Evolutionary conservation across 2,797 vertebrate species (phyloP).

Genomic region (Trachops cirrhosus): DNA sequence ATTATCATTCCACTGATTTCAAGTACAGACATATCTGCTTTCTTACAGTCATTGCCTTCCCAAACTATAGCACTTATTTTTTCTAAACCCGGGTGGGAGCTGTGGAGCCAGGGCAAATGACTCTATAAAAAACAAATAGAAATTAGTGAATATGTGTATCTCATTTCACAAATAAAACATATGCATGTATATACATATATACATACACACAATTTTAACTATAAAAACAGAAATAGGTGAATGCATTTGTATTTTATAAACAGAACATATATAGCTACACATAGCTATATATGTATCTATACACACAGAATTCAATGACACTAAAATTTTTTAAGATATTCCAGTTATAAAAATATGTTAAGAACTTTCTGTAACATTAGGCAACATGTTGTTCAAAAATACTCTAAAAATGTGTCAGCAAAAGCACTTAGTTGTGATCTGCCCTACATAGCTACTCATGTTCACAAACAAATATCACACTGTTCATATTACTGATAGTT

Average conservation of each 20-base stretch:
- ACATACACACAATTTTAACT: neutral
- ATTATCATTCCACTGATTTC: conserved; percentile 99
- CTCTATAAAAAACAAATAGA: conserved; percentile 83
- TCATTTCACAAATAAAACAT: conserved; percentile 32
- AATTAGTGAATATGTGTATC: neutral
- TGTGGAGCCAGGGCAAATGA: conserved; percentile 96
- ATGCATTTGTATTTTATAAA: neutral
- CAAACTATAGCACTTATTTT: conserved; percentile 98
- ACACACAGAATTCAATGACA: neutral
- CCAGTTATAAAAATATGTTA: conserved; percentile 4
- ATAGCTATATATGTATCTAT: neutral
- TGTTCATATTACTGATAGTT: neutral
- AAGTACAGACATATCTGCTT: conserved; percentile 99
- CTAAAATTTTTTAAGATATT: conserved; percentile 41
- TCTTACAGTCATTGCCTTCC: conserved; percentile 99
- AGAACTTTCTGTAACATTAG: neutral
- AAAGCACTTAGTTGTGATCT: neutral
- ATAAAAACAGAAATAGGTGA: conserved; percentile 15
- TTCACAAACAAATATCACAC: neutral
- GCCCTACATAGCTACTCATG: neutral
- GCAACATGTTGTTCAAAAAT: conserved; percentile 16
- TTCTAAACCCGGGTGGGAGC: conserved; percentile 94
- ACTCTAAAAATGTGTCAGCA: conserved; percentile 9
- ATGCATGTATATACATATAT: neutral
- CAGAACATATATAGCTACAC: neutral